These are phyloP conservation scores for Tolmerus cingulatus DNA, from an alignment of 2,888 invertebrate species.

Conservation along the genomic window DNA sequence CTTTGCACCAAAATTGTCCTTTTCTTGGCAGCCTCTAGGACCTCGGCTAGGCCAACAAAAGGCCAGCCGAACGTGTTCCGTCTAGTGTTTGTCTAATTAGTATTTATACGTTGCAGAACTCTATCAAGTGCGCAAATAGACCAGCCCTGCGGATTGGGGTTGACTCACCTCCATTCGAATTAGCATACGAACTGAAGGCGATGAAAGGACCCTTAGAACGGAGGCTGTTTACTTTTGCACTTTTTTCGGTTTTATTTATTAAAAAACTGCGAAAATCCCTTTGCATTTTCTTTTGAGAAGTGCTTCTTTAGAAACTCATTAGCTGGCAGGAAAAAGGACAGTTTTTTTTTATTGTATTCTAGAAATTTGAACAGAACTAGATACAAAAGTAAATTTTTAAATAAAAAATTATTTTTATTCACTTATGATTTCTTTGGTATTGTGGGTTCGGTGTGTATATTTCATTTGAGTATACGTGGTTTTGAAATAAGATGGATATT, in stretches of 20 bases:
- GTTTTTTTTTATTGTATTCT: neutral
- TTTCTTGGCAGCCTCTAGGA: constrained; percentile 21
- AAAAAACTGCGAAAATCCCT: neutral
- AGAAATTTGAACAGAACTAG: neutral
- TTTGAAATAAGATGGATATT: too few relatives aligned
- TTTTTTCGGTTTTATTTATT: neutral
- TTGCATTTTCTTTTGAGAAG: neutral
- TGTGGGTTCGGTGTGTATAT: too few relatives aligned
- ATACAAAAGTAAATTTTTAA: neutral
- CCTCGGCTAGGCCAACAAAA: neutral
- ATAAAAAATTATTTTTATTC: neutral
- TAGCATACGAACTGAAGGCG: neutral
- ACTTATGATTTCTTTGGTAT: neutral
- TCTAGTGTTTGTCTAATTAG: constrained; percentile 40
- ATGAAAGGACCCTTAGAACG: neutral
- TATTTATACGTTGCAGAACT: constrained; percentile 19
- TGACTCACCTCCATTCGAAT: neutral
- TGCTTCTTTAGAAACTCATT: neutral
- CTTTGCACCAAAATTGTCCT: constrained; percentile 30
- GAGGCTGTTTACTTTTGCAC: neutral
- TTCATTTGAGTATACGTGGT: too few relatives aligned
- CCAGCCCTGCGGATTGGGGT: neutral
- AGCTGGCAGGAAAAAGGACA: neutral
- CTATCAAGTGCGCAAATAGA: constrained; percentile 19
- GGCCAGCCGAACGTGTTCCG: constrained; percentile 18